phyloP scores from a whole-genome alignment of 2,888 invertebrate species.

The Busseola fusca region DNA sequence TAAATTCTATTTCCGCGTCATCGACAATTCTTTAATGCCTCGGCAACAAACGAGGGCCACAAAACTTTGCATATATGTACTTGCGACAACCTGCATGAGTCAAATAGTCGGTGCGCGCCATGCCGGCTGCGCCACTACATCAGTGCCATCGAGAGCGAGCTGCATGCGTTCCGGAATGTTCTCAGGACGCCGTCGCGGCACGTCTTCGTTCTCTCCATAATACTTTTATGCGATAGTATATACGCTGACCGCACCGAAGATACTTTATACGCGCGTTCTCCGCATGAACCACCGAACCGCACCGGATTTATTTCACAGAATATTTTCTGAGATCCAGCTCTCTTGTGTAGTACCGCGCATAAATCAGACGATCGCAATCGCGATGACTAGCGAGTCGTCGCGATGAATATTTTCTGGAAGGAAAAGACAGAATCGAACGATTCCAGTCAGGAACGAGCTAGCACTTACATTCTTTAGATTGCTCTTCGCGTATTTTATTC shows the following conservation, averaged over 20 bases:
- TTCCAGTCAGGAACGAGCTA: slow-evolving; percentile 63
- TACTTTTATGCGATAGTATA: slow-evolving; percentile 73
- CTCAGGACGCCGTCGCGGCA: slow-evolving; percentile 67
- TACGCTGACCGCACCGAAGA: slow-evolving; percentile 73
- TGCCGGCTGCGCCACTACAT: slow-evolving; percentile 74
- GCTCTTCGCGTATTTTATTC: slow-evolving; percentile 78
- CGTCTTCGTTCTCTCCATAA: slow-evolving; percentile 72
- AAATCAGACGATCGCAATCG: slow-evolving; percentile 75
- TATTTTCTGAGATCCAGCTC: slow-evolving; percentile 68
- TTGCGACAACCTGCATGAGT: slow-evolving; percentile 68
- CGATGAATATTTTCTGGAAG: slow-evolving; percentile 73
- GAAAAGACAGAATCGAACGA: slow-evolving; percentile 64
- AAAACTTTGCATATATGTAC: slow-evolving; percentile 76
- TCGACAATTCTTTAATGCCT: slow-evolving; percentile 71
- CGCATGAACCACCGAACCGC: slow-evolving; percentile 73
- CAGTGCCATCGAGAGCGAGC: slow-evolving; percentile 58
- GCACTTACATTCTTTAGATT: slow-evolving; percentile 76
- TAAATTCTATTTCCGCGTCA: slow-evolving; percentile 84
- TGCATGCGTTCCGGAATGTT: slow-evolving; percentile 71
- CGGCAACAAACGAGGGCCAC: slow-evolving; percentile 60
- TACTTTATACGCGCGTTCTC: slow-evolving; percentile 72
- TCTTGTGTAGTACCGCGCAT: slow-evolving; percentile 69
- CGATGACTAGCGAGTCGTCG: slow-evolving; percentile 64
- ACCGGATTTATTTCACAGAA: slow-evolving; percentile 79
- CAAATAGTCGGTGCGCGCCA: slow-evolving; percentile 68